phyloP scores from a whole-genome alignment of 2,113 vertebrate genomes.

The Otus sunia region DNA sequence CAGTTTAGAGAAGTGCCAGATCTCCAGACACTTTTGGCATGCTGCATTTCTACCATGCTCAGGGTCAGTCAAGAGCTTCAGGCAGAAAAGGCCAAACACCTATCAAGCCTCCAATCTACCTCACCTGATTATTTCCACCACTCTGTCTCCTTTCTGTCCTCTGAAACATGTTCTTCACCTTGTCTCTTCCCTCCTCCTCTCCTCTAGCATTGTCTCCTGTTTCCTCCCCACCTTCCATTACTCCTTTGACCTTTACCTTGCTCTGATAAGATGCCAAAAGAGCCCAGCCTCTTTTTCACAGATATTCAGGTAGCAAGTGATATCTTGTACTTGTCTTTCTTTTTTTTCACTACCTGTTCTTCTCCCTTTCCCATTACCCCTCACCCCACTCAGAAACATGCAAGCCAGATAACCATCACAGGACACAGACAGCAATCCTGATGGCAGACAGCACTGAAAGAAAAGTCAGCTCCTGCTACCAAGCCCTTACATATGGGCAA shows the following conservation, averaged over 20 bases:
- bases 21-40: neutral
- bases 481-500: neutral
- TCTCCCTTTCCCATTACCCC: neutral
- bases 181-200: neutral
- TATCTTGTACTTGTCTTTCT: neutral
- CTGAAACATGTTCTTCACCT: neutral
- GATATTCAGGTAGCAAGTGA: neutral
- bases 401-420: conserved; percentile 5
- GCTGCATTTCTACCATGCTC: neutral
- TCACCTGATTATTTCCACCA: neutral
- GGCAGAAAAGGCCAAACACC: neutral
- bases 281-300: neutral
- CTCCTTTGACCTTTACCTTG: neutral
- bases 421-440: neutral
- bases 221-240: neutral
- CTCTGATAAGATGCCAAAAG: neutral
- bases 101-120: accelerated
- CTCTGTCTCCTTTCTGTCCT: neutral
- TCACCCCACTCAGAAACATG: neutral
- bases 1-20: neutral
- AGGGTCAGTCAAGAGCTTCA: neutral
- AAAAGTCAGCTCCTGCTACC: neutral
- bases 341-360: neutral
- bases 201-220: neutral
- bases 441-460: neutral